Percentiles rank a stretch among this genome's conserved stretches.
Conservation (phyloP, 2,888 invertebrate genomes). For the Troides helena region DNA sequence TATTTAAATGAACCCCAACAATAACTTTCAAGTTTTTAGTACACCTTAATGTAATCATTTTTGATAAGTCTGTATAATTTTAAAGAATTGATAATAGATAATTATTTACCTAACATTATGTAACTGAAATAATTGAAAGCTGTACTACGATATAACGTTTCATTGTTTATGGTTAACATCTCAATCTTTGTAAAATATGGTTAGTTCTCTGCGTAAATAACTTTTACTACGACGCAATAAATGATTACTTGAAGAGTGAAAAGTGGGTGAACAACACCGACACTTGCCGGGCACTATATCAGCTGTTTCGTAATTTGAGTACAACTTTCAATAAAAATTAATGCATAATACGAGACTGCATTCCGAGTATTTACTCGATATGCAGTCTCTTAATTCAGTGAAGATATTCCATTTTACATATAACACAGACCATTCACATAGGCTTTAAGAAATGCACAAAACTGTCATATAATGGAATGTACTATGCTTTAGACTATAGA, state of each 20-base stretch:
- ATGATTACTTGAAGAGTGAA: slow-evolving; percentile 47
- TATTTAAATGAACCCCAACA: too few relatives aligned
- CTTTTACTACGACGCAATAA: slow-evolving; percentile 50
- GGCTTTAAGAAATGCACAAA: too few relatives aligned
- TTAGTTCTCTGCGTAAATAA: slow-evolving; percentile 30
- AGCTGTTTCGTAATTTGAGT: slow-evolving; percentile 57
- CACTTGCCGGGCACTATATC: slow-evolving; percentile 38
- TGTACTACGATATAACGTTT: neutral
- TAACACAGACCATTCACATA: neutral
- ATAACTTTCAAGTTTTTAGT: too few relatives aligned
- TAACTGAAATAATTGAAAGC: too few relatives aligned
- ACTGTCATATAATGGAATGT: neutral
- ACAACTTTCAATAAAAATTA: slow-evolving; percentile 60
- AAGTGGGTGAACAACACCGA: slow-evolving; percentile 66
- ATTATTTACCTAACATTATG: too few relatives aligned
- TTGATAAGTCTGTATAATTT: too few relatives aligned
- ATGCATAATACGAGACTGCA: slow-evolving; percentile 34
- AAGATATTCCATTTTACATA: slow-evolving; percentile 31
- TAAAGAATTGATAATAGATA: too few relatives aligned
- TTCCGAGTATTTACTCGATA: slow-evolving; percentile 4
- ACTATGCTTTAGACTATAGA: neutral
- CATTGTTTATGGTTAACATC: neutral
- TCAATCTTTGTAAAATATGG: slow-evolving; percentile 3
- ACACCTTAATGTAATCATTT: too few relatives aligned
- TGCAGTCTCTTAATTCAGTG: slow-evolving; percentile 22